Evolutionary conservation across 2,888 invertebrate species (phyloP), one percentile per base, ranked within the genome.

Genomic region (Morinoia aosen): DNA sequence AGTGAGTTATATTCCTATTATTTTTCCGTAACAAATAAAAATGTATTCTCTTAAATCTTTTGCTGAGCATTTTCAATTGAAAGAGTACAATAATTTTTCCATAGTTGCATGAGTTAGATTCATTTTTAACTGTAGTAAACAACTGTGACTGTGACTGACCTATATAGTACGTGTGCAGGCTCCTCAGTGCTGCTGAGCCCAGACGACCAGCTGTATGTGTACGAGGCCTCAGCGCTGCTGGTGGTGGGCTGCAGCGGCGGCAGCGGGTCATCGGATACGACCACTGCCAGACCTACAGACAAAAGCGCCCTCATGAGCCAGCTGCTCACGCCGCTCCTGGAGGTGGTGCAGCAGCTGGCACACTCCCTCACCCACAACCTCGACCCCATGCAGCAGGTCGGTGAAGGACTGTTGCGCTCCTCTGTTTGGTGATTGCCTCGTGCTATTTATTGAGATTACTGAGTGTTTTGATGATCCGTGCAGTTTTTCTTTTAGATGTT

Each of bases 181-280:
- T 56, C 93, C 12, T 57, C 57, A 5, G 93, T 93, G 58, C 97
- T 97, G 90, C 97, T 98, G 91, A 97, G 97, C 2, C 97, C 97
- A 58, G 98, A 98, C 96, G 98, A 98, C 97, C 98, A 98, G 97
- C 97, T 98, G 94, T 98, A 97, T 97, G 97, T 98, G 76, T 98
- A 97, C 97, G 98, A 98, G 97, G 97, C 98, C 4, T 97, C 98
- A 76, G 97, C 98, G 3, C 97, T 97, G 88, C 97, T 98, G 12
- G 97, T 98, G 95, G 97, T 98, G 4, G 97, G 97, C 96, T 97
- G 98, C 96, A 97, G 97, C 96, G 97, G 97, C 12, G 57, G 57
- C n/a, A 33, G 76, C 19, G 90, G 39, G 16, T 25, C 95, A 3
- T 48, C 95, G 14, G 61, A 48, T 12, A 11, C 95, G 58, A 5